A percentile compares a stretch with the other conserved stretches of the same genome.
phyloP scores from a whole-genome alignment of 2,888 invertebrate species.

The Trichogramma evanescens region DNA sequence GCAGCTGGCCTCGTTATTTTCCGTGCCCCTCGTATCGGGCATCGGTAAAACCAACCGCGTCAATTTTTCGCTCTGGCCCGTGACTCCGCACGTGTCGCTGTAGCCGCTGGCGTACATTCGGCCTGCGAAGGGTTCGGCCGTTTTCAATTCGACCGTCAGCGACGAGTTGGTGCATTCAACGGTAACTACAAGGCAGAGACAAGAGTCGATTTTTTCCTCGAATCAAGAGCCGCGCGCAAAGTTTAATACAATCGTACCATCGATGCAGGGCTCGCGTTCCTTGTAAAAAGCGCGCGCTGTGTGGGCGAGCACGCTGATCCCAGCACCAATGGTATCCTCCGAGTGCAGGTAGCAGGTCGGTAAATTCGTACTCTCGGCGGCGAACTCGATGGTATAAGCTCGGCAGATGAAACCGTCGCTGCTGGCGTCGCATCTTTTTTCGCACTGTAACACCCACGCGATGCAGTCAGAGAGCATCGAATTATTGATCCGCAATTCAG shows the following conservation, averaged over 20 bases:
- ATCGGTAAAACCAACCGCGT: constrained; percentile 58
- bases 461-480: background rate
- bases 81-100: constrained; percentile 64
- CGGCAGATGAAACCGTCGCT: constrained; percentile 62
- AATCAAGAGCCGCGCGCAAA: background rate
- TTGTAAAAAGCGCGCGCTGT: constrained; percentile 62
- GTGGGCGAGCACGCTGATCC: constrained; percentile 62
- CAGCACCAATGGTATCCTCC: constrained; percentile 73
- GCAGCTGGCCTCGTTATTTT: constrained; percentile 26
- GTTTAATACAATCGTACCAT: constrained; percentile 37
- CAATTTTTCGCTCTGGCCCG: constrained; percentile 50
- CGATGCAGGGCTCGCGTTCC: constrained; percentile 74
- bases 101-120: constrained; percentile 75
- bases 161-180: constrained; percentile 69
- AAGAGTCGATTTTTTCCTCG: background rate
- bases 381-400: constrained; percentile 55
- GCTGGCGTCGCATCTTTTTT: constrained; percentile 57
- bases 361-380: constrained; percentile 29
- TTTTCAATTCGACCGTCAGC: constrained; percentile 58
- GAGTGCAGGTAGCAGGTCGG: constrained; percentile 65
- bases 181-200: constrained; percentile 54
- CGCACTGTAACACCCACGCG: constrained; percentile 42
- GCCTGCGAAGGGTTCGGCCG: constrained; percentile 55
- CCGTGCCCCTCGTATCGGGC: constrained; percentile 27
- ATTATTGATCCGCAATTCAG: background rate